These are phyloP conservation scores for Papilio glaucus DNA, from an alignment of 1,140 invertebrate genomes.

Conservation along the genomic window DNA sequence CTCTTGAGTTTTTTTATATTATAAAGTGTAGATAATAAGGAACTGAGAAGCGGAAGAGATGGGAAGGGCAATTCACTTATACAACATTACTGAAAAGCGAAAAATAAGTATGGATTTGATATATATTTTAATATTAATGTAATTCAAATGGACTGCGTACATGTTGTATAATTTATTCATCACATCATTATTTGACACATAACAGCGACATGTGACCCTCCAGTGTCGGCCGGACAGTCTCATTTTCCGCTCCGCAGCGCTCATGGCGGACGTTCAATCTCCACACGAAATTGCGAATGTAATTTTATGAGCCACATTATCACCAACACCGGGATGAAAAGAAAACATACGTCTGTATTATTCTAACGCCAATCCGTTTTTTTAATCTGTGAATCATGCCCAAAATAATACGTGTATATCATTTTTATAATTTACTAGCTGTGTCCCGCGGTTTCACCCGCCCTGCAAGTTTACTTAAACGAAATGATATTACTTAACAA, in stretches of 20 bases:
- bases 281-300: not conserved
- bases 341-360: not conserved
- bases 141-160: not conserved
- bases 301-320: not conserved
- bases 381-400: not conserved
- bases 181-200: not conserved
- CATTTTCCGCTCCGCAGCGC: constrained; percentile 23
- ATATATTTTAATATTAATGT: not conserved
- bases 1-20: too few relatives aligned
- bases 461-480: too few relatives aligned
- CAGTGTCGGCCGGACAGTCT: not conserved
- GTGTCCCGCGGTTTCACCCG: too few relatives aligned
- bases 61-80: too few relatives aligned
- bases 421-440: too few relatives aligned
- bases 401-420: too few relatives aligned
- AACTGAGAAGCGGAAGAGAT: too few relatives aligned
- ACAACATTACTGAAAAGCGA: too few relatives aligned
- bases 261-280: not conserved
- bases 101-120: not conserved
- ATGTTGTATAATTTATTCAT: not conserved
- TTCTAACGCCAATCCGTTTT: not conserved
- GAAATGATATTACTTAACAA: too few relatives aligned
- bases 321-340: not conserved
- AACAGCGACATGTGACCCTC: constrained; percentile 12
- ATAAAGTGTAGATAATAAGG: too few relatives aligned